Base-by-base conservation (phyloP, 2,888 invertebrate genomes). In the Rhynchonema sp. region DNA sequence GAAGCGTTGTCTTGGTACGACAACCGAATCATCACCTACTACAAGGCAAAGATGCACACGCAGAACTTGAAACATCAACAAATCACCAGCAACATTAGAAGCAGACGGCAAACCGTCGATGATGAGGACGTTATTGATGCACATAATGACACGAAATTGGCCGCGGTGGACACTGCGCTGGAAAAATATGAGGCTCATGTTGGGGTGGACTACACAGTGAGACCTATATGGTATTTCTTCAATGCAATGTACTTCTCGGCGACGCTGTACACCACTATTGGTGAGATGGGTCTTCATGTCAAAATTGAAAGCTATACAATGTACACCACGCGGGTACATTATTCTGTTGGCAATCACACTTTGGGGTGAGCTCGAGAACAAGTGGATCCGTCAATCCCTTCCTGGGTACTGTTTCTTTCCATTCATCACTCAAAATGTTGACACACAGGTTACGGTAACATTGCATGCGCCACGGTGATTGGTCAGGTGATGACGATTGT, bases 381-480 rank as follows among this genome's bases (percentile, higher is more conserved):
- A n/a, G n/a, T n/a, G n/a, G n/a, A n/a, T n/a, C n/a, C n/a, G n/a
- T n/a, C n/a, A n/a, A n/a, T n/a, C n/a, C n/a, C n/a, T n/a, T n/a
- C n/a, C n/a, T n/a, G n/a, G n/a, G n/a, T n/a, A n/a, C n/a, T n/a
- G n/a, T n/a, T n/a, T n/a, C n/a, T n/a, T n/a, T n/a, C n/a, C n/a
- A n/a, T n/a, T n/a, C n/a, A n/a, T n/a, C n/a, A 38, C 38, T 6
- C 38, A 38, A 17, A 38, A 38, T 17, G 17, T 38, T 38, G 9
- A 6, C 6, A n/a, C 49, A 38, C 79, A 96, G 94, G 96, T 70
- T 96, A 96, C 77, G 94, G 96, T 63, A 89, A 96, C 74, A 87
- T 96, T 67, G 84, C 86, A 49, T 94, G 96, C 1, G 84, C 83
- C 64, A 96, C 94, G 9, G 80, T 66, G 25, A 82, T 83, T 22